Evolutionary conservation across 2,113 vertebrate species (phyloP).

Genomic region (Pionites leucogaster): DNA sequence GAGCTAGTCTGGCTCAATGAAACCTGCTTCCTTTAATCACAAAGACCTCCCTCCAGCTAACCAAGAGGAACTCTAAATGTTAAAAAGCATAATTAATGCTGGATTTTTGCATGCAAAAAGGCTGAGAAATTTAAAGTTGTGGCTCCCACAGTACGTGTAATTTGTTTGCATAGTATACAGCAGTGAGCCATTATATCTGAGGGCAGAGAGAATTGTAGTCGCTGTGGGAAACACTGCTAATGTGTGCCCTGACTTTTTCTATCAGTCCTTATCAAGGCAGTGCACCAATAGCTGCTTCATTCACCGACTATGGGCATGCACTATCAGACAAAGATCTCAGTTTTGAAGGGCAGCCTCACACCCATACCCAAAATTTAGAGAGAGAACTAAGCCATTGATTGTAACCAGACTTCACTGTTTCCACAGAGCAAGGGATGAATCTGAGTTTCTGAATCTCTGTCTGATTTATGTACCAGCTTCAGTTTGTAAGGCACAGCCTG

Average conservation of each 20-base stretch:
- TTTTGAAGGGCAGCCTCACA: background rate
- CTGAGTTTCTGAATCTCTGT: background rate
- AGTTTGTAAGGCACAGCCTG: background rate
- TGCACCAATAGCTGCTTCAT: background rate
- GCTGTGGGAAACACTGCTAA: slow-evolving; percentile 39
- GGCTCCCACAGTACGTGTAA: slow-evolving; percentile 46
- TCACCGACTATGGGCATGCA: background rate
- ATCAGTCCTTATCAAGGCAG: background rate
- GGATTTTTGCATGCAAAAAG: slow-evolving; percentile 44
- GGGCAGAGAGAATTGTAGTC: slow-evolving; percentile 3
- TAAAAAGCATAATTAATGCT: slow-evolving; percentile 48
- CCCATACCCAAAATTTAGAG: background rate
- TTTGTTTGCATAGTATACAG: slow-evolving; percentile 34
- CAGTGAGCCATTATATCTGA: background rate
- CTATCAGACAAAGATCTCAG: background rate
- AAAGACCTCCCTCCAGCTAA: slow-evolving; percentile 60
- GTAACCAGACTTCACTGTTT: background rate
- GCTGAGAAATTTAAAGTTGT: slow-evolving; percentile 36
- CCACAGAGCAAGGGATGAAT: fast-evolving
- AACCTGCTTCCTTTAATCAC: slow-evolving; percentile 66
- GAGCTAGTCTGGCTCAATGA: slow-evolving; percentile 48
- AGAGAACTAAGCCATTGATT: background rate
- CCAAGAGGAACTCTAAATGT: background rate
- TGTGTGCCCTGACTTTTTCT: background rate
- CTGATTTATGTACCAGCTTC: background rate